Conservation (phyloP, 2,797 vertebrate genomes). For the Meriones psammophilus region DNA sequence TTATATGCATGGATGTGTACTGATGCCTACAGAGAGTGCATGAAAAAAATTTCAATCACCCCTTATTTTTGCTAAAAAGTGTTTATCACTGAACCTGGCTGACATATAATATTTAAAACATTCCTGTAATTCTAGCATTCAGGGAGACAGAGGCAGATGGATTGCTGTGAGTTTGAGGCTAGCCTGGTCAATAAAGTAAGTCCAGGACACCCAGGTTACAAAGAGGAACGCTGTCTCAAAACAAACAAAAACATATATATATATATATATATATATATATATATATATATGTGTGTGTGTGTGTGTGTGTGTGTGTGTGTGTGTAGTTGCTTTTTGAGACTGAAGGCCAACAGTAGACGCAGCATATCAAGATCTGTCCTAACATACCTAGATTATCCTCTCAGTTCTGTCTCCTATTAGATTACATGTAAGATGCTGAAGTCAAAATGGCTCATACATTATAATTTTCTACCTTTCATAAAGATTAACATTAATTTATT, state of each 20-base stretch:
- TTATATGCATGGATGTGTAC: not conserved
- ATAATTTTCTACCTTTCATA: not conserved
- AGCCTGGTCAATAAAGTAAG: no score
- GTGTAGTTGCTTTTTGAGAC: not conserved
- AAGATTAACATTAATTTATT: not conserved
- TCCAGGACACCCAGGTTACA: no score
- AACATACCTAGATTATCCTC: not conserved
- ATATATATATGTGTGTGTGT: no score
- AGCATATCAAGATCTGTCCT: not conserved
- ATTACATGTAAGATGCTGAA: fast-evolving
- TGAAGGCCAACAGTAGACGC: not conserved
- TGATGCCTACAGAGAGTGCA: not conserved
- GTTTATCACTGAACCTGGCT: not conserved
- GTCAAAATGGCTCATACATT: not conserved
- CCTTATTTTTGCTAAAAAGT: not conserved
- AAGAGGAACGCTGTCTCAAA: no score
- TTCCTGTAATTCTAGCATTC: no score
- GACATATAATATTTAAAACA: not conserved
- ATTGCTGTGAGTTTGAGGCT: no score
- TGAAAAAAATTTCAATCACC: not conserved
- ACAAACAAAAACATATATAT: no score
- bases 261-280: no score
- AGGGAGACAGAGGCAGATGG: no score
- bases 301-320: no score
- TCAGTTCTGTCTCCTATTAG: not conserved